These are phyloP conservation scores for Andrena dorsata DNA, from an alignment of 2,888 invertebrate genomes.

Conservation along the genomic window DNA sequence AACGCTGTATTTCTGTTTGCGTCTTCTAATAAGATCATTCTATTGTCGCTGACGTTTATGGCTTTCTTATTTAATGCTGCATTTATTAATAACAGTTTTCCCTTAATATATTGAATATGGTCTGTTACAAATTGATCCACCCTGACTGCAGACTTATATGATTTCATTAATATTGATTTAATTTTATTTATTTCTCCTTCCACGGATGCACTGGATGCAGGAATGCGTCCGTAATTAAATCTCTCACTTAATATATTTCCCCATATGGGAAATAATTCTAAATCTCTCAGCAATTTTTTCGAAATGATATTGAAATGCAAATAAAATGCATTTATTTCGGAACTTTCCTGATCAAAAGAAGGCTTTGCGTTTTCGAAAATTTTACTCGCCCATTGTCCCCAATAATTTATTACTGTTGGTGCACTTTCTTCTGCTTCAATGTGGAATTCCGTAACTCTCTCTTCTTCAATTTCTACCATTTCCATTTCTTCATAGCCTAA, in stretches of 20 bases:
- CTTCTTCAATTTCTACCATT: not conserved
- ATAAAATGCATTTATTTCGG: too few species aligned
- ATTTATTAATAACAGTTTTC: not conserved
- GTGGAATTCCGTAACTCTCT: not conserved
- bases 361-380: not conserved
- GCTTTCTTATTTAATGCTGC: not conserved
- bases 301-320: not conserved
- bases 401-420: not conserved
- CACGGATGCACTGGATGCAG: slow-evolving; percentile 5
- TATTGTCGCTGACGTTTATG: slow-evolving; percentile 8
- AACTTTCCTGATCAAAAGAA: not conserved
- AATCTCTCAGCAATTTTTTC: not conserved
- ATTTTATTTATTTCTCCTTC: slow-evolving; percentile 1
- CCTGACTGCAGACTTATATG: not conserved
- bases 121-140: slow-evolving; percentile 1
- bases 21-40: not conserved
- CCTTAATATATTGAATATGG: not conserved
- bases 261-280: slow-evolving; percentile 8
- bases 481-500: slow-evolving; percentile 5
- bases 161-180: not conserved
- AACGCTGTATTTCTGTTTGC: slow-evolving; percentile 4
- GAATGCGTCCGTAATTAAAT: slow-evolving; percentile 8
- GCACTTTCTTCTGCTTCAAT: not conserved
- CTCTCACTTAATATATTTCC: not conserved
- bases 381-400: not conserved